These are phyloP conservation scores for Coccyzus lansbergi DNA, from an alignment of 2,797 vertebrate species.

Conservation along the genomic window DNA sequence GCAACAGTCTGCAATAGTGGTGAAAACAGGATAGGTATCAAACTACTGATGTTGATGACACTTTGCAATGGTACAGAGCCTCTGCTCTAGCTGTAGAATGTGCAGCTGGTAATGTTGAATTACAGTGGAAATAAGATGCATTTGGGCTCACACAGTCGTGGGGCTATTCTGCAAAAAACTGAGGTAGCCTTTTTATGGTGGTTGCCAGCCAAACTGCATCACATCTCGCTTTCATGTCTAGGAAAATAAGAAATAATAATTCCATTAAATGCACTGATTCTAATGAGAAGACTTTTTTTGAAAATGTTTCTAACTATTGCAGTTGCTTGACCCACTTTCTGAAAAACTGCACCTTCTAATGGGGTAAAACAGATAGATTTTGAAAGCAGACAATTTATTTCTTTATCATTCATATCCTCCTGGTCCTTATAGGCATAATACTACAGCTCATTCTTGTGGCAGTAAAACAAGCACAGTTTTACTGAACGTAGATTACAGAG, in stretches of 20 bases:
- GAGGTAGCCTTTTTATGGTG: neutral
- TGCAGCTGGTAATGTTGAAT: neutral
- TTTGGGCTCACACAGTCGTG: neutral
- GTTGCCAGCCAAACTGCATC: neutral
- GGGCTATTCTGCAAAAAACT: neutral
- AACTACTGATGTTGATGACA: neutral
- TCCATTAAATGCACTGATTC: neutral
- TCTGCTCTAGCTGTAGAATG: neutral
- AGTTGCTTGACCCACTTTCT: conserved; percentile 21
- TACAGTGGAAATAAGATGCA: rapidly evolving
- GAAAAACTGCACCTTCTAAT: conserved; percentile 56
- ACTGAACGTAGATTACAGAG: neutral
- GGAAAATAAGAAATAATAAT: neutral
- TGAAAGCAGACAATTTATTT: conserved; percentile 1
- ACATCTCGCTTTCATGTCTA: neutral
- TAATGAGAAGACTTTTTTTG: neutral
- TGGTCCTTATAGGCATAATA: neutral
- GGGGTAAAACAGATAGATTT: conserved; percentile 42
- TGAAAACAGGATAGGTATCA: neutral
- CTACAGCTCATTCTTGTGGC: neutral
- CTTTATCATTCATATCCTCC: neutral
- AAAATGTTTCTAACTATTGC: neutral
- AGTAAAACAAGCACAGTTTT: neutral
- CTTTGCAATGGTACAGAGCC: neutral
- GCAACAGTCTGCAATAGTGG: neutral